Base-by-base conservation (phyloP, 1,140 invertebrate genomes). In the Pinna nobilis region DNA sequence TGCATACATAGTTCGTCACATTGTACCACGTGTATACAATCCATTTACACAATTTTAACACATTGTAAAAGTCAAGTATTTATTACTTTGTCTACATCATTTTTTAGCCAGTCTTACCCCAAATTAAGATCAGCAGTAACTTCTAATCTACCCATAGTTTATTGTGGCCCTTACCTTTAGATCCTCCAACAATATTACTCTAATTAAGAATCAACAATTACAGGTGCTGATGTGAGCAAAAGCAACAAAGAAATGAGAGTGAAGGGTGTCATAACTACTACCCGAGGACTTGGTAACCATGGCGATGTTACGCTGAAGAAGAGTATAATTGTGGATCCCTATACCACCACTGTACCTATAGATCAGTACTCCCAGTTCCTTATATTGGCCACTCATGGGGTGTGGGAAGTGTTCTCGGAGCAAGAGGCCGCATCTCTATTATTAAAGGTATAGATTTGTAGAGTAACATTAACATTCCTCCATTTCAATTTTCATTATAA, bases 211-310 rank as follows among this genome's bases (percentile, higher is more conserved):
- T 25, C 25, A n/a, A 37, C 13, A 28, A 23, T 51, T 70, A 15
- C 35, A 89, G 88, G 88, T 70, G 87, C 86, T 1, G 82, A 76
- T 7, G 44, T 88, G 9, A 88, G 77, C 77, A 64, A 81, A 47
- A 87, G 86, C 73, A 71, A 77, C 1, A 77, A 75, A 63, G 84
- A 88, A 37, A 78, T 81, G 49, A 69, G 71, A 23, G 84, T 89
- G 1, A 88, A 88, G 79, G 88, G 88, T 23, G 81, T 89, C 20
- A 68, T 88, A 15, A 49, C 78, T 23, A 81, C 87, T 6, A 89
- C 88, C 15, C 47, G 88, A 35, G 86, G 88, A 2, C 85, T 89
- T 33, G 88, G 88, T 80, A 89, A 89, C 82, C 87, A 88, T 80
- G 88, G 88, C 53, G 88, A 89, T 74, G 68, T 76, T 4, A 76